These are phyloP conservation scores for Ceratosolen fusciceps DNA, from an alignment of 1,140 invertebrate species.

Conservation along the genomic window DNA sequence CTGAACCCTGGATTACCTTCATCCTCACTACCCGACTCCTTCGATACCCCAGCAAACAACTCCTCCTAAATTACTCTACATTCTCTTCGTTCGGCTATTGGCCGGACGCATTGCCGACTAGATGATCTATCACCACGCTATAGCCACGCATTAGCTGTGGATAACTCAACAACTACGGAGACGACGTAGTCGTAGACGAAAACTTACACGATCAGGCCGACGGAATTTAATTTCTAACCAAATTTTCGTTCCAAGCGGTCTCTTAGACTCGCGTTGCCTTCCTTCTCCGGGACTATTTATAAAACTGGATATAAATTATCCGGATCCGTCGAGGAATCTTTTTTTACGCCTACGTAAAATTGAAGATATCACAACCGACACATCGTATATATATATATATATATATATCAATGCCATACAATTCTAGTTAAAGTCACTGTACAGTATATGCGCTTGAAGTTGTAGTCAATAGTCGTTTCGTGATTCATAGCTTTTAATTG, in stretches of 20 bases:
- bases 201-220: too few species aligned
- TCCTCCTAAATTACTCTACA: background rate
- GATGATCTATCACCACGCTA: too few species aligned
- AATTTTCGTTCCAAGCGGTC: too few species aligned
- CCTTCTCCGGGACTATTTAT: too few species aligned
- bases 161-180: too few species aligned
- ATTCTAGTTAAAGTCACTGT: constrained; percentile 19
- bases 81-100: background rate
- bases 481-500: background rate
- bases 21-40: too few species aligned
- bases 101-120: too few species aligned
- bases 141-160: too few species aligned
- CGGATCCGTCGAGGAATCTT: background rate
- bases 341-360: background rate
- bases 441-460: constrained; percentile 3
- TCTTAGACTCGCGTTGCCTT: too few species aligned
- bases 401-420: background rate
- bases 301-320: constrained; percentile 28
- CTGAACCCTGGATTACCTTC: background rate
- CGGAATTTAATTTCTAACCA: too few species aligned
- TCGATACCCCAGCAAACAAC: background rate
- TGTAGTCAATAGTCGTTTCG: background rate
- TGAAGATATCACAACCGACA: background rate
- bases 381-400: background rate
- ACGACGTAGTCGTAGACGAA: too few species aligned